Conservation (phyloP, 1,140 invertebrate genomes). For the Caenorhabditis latens region DNA sequence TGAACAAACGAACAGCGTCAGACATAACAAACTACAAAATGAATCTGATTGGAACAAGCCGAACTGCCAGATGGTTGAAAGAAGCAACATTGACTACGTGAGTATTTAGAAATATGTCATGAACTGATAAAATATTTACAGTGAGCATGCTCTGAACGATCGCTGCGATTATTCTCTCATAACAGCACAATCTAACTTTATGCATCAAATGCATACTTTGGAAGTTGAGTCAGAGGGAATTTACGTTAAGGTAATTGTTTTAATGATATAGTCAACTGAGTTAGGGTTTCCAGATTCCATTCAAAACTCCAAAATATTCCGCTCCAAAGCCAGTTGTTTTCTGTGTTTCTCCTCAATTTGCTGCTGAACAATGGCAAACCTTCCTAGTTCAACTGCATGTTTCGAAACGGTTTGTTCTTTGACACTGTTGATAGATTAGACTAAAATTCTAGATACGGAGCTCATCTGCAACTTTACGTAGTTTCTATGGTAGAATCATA, state of each 20-base stretch:
- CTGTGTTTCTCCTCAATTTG: slow-evolving; percentile 59
- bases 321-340: slow-evolving; percentile 48
- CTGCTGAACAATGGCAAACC: slow-evolving; percentile 58
- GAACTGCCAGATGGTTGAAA: too few relatives aligned
- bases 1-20: slow-evolving; percentile 14
- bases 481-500: slow-evolving; percentile 43
- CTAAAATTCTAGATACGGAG: slow-evolving; percentile 45
- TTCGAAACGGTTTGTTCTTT: slow-evolving; percentile 49
- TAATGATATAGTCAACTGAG: neutral
- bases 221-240: slow-evolving; percentile 10
- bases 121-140: neutral
- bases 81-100: slow-evolving; percentile 10
- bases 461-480: slow-evolving; percentile 40
- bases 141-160: neutral
- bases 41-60: neutral
- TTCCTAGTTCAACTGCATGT: slow-evolving; percentile 19
- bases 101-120: neutral
- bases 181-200: neutral
- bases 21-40: slow-evolving; percentile 4
- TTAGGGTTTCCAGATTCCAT: neutral
- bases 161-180: slow-evolving; percentile 15
- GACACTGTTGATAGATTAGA: neutral
- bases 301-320: neutral
- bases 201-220: neutral
- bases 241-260: neutral